phyloP scores from a whole-genome alignment of 1,140 invertebrate species.

The Panulirus ornatus region DNA sequence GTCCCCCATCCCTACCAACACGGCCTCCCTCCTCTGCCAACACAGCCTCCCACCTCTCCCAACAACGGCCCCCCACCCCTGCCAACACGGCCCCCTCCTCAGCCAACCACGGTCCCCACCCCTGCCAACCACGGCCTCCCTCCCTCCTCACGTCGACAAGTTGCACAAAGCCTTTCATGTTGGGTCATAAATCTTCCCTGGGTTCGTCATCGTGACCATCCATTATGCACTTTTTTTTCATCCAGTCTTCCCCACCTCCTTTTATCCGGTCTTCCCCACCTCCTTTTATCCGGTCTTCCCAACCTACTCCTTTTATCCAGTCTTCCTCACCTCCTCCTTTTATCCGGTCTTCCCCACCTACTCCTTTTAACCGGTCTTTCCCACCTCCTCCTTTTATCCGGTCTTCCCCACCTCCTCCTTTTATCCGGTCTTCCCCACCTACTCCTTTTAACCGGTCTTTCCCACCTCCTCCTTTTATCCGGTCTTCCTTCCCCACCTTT shows the following conservation, averaged over 20 bases:
- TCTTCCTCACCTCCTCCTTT: not conserved
- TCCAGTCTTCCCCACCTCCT: slow-evolving; percentile 2
- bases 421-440: not conserved
- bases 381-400: not conserved
- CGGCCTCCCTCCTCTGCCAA: too few relatives aligned
- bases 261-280: not conserved
- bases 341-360: not conserved
- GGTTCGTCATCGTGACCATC: not conserved
- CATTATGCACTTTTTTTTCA: slow-evolving; percentile 6
- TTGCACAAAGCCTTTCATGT: slow-evolving; percentile 6
- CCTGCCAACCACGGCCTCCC: too few relatives aligned
- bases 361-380: not conserved
- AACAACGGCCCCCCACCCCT: too few relatives aligned
- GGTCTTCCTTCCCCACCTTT: not conserved
- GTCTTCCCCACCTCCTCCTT: not conserved
- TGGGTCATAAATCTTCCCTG: not conserved
- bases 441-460: not conserved
- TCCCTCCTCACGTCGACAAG: not conserved
- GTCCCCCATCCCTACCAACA: not conserved
- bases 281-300: not conserved
- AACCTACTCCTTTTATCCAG: not conserved
- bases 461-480: not conserved
- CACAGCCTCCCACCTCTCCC: too few relatives aligned
- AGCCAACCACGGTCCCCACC: too few relatives aligned
- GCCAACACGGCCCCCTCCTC: too few relatives aligned